Evolutionary conservation across 2,113 vertebrate genomes (phyloP), one percentile per base, ranked within the genome.

Genomic region (Phrynocephalus versicolor): DNA sequence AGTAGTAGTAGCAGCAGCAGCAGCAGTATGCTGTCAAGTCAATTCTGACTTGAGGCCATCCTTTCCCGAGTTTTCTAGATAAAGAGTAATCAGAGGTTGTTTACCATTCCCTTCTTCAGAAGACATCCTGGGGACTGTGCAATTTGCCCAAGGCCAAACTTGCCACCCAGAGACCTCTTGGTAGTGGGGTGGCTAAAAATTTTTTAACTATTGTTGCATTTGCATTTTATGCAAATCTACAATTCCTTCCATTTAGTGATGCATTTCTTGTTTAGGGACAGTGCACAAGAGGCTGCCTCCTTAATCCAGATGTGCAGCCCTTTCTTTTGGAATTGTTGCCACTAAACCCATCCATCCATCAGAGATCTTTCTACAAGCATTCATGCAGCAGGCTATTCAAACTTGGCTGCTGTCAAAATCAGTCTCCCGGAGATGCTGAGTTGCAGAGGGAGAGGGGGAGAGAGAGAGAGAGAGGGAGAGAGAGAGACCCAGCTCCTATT

Each of bases 401-500:
- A 21, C 27, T 19, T n/a, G 51, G 71, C 27, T n/a, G 58, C 19
- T 75, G 58, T 65, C 39, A 65, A 75, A 75, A 51, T 45, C 21
- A 25, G 30, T 25, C 37, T 75, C 12, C 57, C 64, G 30, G 25
- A 25, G 30, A 67, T 67, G 64, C 64, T 30, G 10, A 18, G n/a
- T 62, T 30, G 16, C 12, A 4, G 21, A 4, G 3, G 16, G 18
- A 13, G 19, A n/a, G 0, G 4, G n/a, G n/a, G n/a, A 4, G 21
- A 4, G 3, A 9, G 18, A 13, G 19, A n/a, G 0, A n/a, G 4
- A n/a, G n/a, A n/a, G n/a, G n/a, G n/a, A n/a, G n/a, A 21, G 35
- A 3, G 27, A 12, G 2, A 14, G 4, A 75, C 58, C 2, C 64
- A 37, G 41, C 15, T 85, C 30, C 9, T 51, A 12, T 55, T 5